Percentiles rank a stretch among this genome's conserved stretches.
These are phyloP conservation scores for Anthopleura xanthogrammica DNA, from an alignment of 92 coral and sea anemone genomes.

Conservation along the genomic window DNA sequence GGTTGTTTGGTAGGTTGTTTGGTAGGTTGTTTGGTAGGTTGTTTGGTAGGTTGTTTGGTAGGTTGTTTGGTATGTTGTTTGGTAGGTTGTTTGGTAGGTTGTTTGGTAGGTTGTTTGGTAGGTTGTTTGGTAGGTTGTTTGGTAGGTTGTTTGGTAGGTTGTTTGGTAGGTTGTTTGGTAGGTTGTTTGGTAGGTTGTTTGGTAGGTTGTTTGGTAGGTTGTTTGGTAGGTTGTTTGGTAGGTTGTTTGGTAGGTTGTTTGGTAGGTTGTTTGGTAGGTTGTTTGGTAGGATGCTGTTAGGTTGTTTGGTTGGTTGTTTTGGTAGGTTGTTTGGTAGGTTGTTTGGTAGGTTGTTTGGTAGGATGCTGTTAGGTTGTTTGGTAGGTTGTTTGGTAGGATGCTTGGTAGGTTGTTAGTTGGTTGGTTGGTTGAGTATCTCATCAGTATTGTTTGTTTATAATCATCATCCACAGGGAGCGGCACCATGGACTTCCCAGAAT, in stretches of 20 bases:
- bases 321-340: neutral
- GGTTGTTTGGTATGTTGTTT: too few species aligned
- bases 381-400: neutral
- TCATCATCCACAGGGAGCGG: slow-evolving; percentile 50
- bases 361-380: too few species aligned
- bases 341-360: neutral
- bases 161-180: neutral
- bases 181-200: too few species aligned
- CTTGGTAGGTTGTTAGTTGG: neutral
- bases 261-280: neutral
- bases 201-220: neutral
- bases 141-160: slow-evolving; percentile 28
- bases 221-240: neutral
- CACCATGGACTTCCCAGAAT: slow-evolving; percentile 84
- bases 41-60: too few species aligned
- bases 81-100: neutral
- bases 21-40: too few species aligned
- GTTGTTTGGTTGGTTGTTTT: neutral
- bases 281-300: slow-evolving; percentile 25
- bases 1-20: too few species aligned
- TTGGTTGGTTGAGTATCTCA: neutral
- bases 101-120: neutral
- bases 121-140: neutral
- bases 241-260: neutral
- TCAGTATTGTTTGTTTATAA: neutral